phyloP scores from a whole-genome alignment of 1,140 invertebrate species.

The Neocloeon triangulifer region DNA sequence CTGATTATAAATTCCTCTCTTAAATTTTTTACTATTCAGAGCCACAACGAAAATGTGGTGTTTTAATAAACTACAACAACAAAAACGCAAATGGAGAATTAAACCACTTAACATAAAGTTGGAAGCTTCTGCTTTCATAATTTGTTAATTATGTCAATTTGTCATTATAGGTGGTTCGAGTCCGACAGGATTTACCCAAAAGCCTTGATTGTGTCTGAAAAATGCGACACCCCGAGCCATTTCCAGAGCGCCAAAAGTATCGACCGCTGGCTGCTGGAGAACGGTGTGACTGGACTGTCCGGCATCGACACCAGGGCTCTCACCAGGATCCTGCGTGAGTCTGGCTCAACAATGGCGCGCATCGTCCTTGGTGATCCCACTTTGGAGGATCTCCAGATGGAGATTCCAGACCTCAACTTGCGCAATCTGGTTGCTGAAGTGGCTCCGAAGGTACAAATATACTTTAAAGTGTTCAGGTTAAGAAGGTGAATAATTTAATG shows the following conservation, averaged over 20 bases:
- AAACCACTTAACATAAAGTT: no score
- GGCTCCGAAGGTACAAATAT: constrained; percentile 62
- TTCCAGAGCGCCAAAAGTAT: constrained; percentile 64
- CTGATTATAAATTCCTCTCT: no score
- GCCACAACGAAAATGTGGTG: no score
- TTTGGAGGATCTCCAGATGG: constrained; percentile 14
- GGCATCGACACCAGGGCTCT: constrained; percentile 77
- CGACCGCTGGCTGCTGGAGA: constrained; percentile 56
- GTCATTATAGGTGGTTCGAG: constrained; percentile 88
- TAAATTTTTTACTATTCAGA: no score
- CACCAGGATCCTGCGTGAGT: constrained; percentile 68
- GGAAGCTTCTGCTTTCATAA: no score
- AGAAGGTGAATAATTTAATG: constrained; percentile 4
- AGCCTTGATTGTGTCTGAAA: constrained; percentile 80
- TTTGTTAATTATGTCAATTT: constrained; percentile 11
- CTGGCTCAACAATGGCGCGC: constrained; percentile 50
- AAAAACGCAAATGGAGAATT: no score
- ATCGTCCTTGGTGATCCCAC: constrained; percentile 33
- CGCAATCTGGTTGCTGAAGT: constrained; percentile 83
- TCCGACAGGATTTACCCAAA: constrained; percentile 76
- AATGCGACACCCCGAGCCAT: constrained; percentile 68
- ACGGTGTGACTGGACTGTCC: constrained; percentile 66
- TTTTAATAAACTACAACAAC: no score
- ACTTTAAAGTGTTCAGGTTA: constrained; percentile 3
- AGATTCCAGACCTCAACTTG: constrained; percentile 55